Percentiles rank a stretch among this genome's conserved stretches.
These are phyloP conservation scores for Microtus richardsoni DNA, from an alignment of 2,113 vertebrate species.

Conservation along the genomic window DNA sequence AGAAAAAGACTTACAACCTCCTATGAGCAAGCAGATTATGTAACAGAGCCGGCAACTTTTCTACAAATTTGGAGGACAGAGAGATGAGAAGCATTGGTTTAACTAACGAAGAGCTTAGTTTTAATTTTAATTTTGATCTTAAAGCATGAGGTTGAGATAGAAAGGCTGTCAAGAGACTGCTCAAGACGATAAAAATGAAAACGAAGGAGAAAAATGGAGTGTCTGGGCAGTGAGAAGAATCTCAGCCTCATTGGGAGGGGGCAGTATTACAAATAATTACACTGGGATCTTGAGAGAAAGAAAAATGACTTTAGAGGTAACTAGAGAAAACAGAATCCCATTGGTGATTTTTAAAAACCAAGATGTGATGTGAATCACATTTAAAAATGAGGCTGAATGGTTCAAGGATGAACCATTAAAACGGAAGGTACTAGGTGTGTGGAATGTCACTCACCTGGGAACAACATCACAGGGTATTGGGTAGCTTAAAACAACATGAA, in stretches of 20 bases:
- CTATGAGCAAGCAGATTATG: neutral
- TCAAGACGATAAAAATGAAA: neutral
- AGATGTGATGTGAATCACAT: neutral
- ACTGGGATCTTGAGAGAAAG: neutral
- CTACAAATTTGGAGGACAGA: neutral
- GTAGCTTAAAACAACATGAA: neutral
- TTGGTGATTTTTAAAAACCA: neutral
- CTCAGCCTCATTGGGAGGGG: neutral
- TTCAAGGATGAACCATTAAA: neutral
- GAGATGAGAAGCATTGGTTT: neutral
- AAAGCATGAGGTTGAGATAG: neutral
- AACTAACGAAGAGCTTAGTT: neutral
- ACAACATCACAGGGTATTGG: neutral
- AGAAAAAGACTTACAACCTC: neutral
- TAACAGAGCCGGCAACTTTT: neutral
- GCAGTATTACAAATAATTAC: neutral
- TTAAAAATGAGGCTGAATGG: neutral
- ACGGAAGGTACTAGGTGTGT: neutral
- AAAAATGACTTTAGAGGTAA: neutral
- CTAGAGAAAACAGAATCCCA: neutral
- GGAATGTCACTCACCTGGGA: neutral
- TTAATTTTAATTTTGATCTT: constrained; percentile 38
- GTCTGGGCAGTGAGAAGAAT: neutral
- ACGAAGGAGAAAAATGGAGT: neutral
- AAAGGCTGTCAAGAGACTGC: neutral